Evolutionary conservation across 2,113 vertebrate species (phyloP).

Genomic region (Dasyornis broadbenti): DNA sequence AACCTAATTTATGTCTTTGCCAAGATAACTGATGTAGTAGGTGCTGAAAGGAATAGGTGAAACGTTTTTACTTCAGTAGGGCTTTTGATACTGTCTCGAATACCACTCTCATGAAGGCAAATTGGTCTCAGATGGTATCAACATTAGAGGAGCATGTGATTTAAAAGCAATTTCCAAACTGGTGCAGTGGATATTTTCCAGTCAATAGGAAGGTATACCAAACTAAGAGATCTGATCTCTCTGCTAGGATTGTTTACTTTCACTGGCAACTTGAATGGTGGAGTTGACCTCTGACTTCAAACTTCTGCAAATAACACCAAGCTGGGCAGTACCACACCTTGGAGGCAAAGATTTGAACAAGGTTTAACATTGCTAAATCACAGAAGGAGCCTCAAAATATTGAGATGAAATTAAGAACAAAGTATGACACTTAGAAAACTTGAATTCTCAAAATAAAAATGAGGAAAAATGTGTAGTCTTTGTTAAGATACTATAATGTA

Average conservation of each 20-base stretch:
- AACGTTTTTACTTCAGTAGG: background rate
- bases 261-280: background rate
- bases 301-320: background rate
- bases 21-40: background rate
- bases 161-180: background rate
- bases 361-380: background rate
- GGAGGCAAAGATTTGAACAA: background rate
- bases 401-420: background rate
- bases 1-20: slow-evolving; percentile 27
- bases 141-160: background rate
- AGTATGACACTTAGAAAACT: background rate
- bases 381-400: background rate
- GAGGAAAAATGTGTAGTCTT: background rate
- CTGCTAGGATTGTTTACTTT: background rate
- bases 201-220: background rate
- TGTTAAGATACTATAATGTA: background rate
- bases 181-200: background rate
- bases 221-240: background rate
- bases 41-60: background rate
- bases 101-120: background rate
- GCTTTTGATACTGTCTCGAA: background rate
- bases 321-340: background rate
- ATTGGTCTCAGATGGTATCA: background rate
- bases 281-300: background rate
- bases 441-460: background rate